These are phyloP conservation scores for Stenoptilia bipunctidactyla DNA, from an alignment of 2,888 invertebrate genomes.

Conservation along the genomic window DNA sequence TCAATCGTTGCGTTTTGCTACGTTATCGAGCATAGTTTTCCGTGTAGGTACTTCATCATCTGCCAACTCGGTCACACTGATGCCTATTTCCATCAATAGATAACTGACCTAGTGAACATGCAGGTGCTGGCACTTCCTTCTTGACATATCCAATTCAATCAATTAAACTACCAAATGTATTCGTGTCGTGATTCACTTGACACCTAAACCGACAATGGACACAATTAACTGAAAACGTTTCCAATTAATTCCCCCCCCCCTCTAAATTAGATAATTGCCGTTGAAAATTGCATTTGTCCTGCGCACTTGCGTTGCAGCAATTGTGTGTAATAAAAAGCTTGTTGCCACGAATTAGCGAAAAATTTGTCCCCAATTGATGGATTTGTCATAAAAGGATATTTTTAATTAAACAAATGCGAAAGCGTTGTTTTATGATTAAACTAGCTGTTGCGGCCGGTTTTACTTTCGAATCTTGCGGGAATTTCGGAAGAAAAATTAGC, in stretches of 20 bases:
- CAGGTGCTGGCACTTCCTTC: slow-evolving; percentile 10
- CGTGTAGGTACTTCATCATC: slow-evolving; percentile 8
- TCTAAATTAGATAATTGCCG: slow-evolving; percentile 33
- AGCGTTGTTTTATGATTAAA: slow-evolving; percentile 31
- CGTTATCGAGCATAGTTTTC: not conserved
- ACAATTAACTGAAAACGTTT: not conserved
- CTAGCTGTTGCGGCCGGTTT: not conserved
- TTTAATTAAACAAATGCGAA: slow-evolving; percentile 22
- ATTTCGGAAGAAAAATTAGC: too few species aligned
- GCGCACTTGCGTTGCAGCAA: slow-evolving; percentile 40
- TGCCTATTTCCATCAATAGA: slow-evolving; percentile 34
- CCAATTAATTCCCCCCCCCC: slow-evolving; percentile 1
- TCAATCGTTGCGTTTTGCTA: not conserved
- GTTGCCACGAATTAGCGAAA: slow-evolving; percentile 27
- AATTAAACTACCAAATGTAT: not conserved
- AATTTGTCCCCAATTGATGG: slow-evolving; percentile 62
- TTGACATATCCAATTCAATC: not conserved
- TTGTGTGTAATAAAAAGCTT: slow-evolving; percentile 22
- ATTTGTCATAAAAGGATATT: too few species aligned
- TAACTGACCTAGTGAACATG: slow-evolving; percentile 21
- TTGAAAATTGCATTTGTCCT: slow-evolving; percentile 53
- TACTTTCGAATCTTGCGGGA: too few species aligned
- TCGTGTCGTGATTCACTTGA: not conserved
- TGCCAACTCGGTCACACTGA: slow-evolving; percentile 49
- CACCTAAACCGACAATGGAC: not conserved